phyloP scores from a whole-genome alignment of 2,113 vertebrate species.

The Anolis sagrei region DNA sequence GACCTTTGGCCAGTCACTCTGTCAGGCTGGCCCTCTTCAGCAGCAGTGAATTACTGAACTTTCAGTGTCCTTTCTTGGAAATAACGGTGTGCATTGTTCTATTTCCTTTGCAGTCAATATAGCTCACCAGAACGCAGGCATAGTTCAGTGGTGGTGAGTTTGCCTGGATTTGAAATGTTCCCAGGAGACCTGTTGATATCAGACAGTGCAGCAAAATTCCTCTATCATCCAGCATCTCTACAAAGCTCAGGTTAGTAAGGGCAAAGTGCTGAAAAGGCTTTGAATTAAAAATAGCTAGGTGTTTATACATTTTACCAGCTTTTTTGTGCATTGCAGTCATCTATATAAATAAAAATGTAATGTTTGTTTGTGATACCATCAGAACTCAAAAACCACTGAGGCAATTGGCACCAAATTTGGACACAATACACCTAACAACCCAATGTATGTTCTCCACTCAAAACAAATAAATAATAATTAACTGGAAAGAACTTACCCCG shows the following conservation, averaged over 20 bases:
- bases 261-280: neutral
- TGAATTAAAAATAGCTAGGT: neutral
- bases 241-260: conserved; percentile 61
- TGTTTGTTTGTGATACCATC: too few relatives aligned
- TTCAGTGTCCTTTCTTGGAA: neutral
- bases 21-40: neutral
- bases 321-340: neutral
- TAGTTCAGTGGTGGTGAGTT: conserved; percentile 87
- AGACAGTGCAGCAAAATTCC: conserved; percentile 78
- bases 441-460: too few relatives aligned
- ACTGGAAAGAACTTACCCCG: too few relatives aligned
- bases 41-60: neutral
- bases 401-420: too few relatives aligned
- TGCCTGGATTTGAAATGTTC: conserved; percentile 86
- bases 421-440: too few relatives aligned
- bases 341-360: too few relatives aligned
- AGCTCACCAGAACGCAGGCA: conserved; percentile 79
- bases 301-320: neutral
- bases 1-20: neutral
- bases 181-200: conserved; percentile 90
- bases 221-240: conserved; percentile 73
- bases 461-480: too few relatives aligned
- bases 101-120: neutral
- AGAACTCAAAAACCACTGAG: too few relatives aligned
- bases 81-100: neutral